Percentiles rank a stretch among this genome's conserved stretches.
Evolutionary conservation across 1,140 invertebrate species (phyloP).

Genomic region (Drosophila truncata): DNA sequence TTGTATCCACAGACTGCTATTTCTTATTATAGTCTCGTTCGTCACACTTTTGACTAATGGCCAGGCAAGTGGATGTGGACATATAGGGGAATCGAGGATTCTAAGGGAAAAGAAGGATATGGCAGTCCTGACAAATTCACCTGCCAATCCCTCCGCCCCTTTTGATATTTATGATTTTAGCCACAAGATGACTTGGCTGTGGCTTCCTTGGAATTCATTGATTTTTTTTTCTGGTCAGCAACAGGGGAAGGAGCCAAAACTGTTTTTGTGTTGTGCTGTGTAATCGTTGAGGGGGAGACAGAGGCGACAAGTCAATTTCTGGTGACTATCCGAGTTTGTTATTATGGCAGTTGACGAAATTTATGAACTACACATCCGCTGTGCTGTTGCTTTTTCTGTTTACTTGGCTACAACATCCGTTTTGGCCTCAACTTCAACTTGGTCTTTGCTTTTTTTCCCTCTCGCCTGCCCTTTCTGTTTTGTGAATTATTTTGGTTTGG

Average conservation of each 20-base stretch:
- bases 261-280: conserved; percentile 57
- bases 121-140: conserved; percentile 70
- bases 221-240: conserved; percentile 37
- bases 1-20: conserved; percentile 5
- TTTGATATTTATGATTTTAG: conserved; percentile 76
- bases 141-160: conserved; percentile 50
- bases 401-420: conserved; percentile 70
- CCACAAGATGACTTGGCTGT: conserved; percentile 50
- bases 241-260: background rate
- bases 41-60: conserved; percentile 79
- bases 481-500: conserved; percentile 26
- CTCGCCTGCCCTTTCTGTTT: background rate
- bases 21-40: conserved; percentile 46
- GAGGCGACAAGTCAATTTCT: conserved; percentile 78
- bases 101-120: background rate
- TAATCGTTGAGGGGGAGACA: conserved; percentile 56
- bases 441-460: background rate
- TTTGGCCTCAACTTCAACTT: conserved; percentile 41
- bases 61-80: conserved; percentile 33
- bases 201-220: conserved; percentile 39
- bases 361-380: conserved; percentile 84
- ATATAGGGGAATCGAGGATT: background rate
- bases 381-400: conserved; percentile 62
- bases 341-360: conserved; percentile 82
- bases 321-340: conserved; percentile 63